Conservation (phyloP, 2,888 invertebrate species). For the Clusia tigrina region DNA sequence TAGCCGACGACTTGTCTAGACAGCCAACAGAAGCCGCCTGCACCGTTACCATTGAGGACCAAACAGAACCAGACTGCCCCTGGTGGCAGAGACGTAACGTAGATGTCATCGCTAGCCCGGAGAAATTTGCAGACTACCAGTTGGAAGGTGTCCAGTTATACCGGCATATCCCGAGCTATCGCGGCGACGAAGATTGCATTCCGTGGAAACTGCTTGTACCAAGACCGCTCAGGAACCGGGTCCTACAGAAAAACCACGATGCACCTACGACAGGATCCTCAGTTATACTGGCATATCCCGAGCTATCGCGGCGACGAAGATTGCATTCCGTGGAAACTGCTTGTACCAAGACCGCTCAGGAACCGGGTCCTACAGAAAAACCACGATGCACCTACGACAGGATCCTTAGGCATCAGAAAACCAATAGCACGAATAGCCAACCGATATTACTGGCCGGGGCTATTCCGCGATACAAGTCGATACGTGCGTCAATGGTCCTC, state of each 20-base stretch:
- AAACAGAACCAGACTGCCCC: neutral
- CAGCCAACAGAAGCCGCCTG: no score
- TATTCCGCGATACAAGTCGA: no score
- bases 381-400: neutral
- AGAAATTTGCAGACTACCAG: neutral
- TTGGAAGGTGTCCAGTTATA: neutral
- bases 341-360: neutral
- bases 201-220: no score
- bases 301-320: neutral
- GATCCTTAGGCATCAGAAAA: neutral
- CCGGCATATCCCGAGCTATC: neutral
- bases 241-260: neutral
- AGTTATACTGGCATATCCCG: neutral
- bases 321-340: no score
- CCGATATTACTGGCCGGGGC: no score
- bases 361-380: neutral
- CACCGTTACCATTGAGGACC: no score
- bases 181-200: neutral
- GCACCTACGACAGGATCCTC: neutral
- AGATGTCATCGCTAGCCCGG: neutral
- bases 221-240: neutral
- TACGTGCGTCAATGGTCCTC: no score
- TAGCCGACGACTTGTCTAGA: no score
- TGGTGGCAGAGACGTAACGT: neutral
- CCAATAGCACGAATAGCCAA: neutral